Conservation (phyloP, 1,140 invertebrate genomes). For the Pachypsylla venusta region DNA sequence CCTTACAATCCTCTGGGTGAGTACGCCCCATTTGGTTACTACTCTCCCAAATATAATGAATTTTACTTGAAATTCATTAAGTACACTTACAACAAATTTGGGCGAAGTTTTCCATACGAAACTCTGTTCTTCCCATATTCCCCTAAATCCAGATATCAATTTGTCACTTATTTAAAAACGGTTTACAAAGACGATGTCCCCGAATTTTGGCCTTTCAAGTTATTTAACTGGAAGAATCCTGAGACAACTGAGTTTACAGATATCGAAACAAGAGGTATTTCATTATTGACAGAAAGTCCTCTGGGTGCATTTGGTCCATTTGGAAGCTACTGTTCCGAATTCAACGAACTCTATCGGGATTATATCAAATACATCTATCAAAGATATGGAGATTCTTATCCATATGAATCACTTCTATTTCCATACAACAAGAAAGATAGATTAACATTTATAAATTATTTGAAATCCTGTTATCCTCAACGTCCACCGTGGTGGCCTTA, state of each 20-base stretch:
- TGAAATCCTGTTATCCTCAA: not conserved
- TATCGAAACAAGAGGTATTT: not conserved
- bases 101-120: not conserved
- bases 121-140: not conserved
- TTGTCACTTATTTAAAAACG: not conserved
- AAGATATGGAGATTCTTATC: not conserved
- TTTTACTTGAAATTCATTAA: not conserved
- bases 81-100: not conserved
- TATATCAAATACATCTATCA: not conserved
- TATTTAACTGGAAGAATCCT: not conserved
- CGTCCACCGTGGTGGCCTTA: not conserved
- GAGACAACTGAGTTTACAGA: not conserved
- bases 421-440: not conserved
- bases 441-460: not conserved
- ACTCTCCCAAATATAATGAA: not conserved
- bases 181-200: not conserved
- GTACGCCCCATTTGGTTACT: not conserved
- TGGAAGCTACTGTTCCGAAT: slow-evolving; percentile 4
- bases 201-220: not conserved
- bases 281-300: not conserved
- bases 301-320: not conserved
- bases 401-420: not conserved
- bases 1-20: slow-evolving; percentile 4
- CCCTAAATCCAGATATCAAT: not conserved
- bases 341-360: not conserved